Evolutionary conservation across 1,140 invertebrate species (phyloP).

Genomic region (Battus philenor): DNA sequence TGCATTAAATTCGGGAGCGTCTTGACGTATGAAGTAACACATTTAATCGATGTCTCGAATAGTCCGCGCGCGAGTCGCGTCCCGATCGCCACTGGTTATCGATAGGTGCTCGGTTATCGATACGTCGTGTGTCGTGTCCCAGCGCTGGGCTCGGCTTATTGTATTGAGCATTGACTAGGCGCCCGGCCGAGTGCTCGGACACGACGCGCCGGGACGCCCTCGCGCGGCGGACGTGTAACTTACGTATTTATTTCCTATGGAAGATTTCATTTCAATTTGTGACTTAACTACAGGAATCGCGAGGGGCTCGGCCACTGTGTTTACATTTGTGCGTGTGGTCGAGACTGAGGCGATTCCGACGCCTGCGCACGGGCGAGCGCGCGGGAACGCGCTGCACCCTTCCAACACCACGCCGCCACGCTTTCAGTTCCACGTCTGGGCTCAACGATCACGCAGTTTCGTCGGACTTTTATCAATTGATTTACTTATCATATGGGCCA

Average conservation of each 20-base stretch:
- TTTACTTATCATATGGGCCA: constrained; percentile 72
- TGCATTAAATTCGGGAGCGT: constrained; percentile 44
- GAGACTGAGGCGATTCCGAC: constrained; percentile 57
- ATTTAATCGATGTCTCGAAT: constrained; percentile 73
- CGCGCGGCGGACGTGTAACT: constrained; percentile 46
- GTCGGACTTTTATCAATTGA: constrained; percentile 60
- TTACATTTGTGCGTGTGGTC: constrained; percentile 53
- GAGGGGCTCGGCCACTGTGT: constrained; percentile 46
- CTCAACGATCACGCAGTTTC: constrained; percentile 47
- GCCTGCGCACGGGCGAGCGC: constrained; percentile 40
- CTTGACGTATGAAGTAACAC: constrained; percentile 66
- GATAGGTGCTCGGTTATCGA: constrained; percentile 16
- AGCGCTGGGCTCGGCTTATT: constrained; percentile 39
- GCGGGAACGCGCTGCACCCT: constrained; percentile 45
- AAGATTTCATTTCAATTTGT: constrained; percentile 70
- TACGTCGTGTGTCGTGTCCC: constrained; percentile 20
- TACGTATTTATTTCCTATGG: constrained; percentile 72
- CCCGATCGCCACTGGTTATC: constrained; percentile 29
- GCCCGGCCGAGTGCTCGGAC: constrained; percentile 30
- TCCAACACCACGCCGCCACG: constrained; percentile 42
- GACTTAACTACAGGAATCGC: constrained; percentile 66
- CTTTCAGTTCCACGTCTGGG: constrained; percentile 41
- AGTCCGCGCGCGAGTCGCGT: constrained; percentile 39
- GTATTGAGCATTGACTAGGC: constrained; percentile 65
- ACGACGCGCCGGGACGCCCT: constrained; percentile 41